Evolutionary conservation across 1,140 invertebrate genomes (phyloP).

Genomic region (Apis cerana): DNA sequence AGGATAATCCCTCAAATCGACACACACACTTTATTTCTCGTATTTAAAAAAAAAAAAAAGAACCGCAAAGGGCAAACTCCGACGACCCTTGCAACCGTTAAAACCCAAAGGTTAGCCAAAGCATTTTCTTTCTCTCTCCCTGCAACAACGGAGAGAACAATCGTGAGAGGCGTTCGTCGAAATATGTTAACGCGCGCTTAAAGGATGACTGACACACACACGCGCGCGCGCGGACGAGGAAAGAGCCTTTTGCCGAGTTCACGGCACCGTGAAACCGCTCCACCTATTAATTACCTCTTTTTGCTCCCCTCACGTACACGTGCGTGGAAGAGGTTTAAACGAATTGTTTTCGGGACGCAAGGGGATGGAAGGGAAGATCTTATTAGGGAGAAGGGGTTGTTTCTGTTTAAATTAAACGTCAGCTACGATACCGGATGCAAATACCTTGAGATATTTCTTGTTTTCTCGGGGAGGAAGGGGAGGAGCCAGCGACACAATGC

Average conservation of each 20-base stretch:
- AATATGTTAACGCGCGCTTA: constrained; percentile 4
- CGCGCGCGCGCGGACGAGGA: not conserved
- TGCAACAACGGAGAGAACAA: not conserved
- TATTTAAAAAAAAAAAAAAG: no score
- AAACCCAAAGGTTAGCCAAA: not conserved
- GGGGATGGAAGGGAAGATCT: not conserved
- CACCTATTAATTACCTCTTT: constrained; percentile 43
- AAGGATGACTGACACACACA: not conserved
- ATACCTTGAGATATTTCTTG: no score
- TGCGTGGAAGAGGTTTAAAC: constrained; percentile 11
- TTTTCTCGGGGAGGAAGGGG: no score
- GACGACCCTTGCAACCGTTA: no score
- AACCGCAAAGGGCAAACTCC: no score
- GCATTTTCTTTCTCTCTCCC: constrained; percentile 4
- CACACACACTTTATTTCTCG: no score
- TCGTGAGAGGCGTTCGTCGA: constrained; percentile 2
- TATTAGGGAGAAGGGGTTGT: not conserved
- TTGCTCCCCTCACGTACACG: not conserved
- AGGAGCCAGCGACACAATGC: no score
- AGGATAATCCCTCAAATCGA: no score
- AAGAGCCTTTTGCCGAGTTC: not conserved
- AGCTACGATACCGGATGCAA: no score
- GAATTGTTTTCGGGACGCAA: constrained; percentile 16
- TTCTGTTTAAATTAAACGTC: constrained; percentile 10
- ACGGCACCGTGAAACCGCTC: constrained; percentile 6